These are phyloP conservation scores for Odontesthes bonariensis DNA, from an alignment of 2,113 vertebrate genomes.

Conservation along the genomic window DNA sequence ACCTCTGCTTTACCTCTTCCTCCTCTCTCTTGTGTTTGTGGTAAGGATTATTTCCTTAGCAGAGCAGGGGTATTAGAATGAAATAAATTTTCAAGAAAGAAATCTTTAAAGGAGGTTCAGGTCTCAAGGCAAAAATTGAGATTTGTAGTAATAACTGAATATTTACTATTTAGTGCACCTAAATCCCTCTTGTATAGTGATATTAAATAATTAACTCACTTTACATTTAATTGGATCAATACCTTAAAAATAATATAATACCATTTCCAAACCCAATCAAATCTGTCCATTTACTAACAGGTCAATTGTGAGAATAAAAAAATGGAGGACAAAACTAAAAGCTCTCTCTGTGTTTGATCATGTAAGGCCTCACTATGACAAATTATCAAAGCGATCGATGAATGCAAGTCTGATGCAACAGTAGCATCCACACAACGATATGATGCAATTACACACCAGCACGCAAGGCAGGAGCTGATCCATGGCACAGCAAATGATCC, in stretches of 20 bases:
- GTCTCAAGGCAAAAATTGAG: slow-evolving; percentile 29
- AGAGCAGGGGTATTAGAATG: slow-evolving; percentile 54
- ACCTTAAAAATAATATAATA: neutral
- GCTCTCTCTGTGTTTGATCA: slow-evolving; percentile 5
- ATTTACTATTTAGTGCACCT: slow-evolving; percentile 12
- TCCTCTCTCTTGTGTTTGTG: slow-evolving; percentile 64
- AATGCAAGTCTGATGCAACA: slow-evolving; percentile 43
- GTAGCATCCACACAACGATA: slow-evolving; percentile 54
- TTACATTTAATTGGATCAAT: slow-evolving; percentile 13
- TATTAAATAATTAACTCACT: slow-evolving; percentile 23
- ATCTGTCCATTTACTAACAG: slow-evolving; percentile 1
- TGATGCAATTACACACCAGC: slow-evolving; percentile 78
- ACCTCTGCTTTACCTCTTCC: slow-evolving; percentile 57
- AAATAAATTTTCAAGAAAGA: slow-evolving; percentile 51
- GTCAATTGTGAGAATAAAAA: slow-evolving; percentile 33
- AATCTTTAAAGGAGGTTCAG: slow-evolving; percentile 39
- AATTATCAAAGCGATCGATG: slow-evolving; percentile 62
- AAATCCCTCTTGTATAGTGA: neutral
- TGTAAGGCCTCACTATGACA: slow-evolving; percentile 33
- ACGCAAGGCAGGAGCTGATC: slow-evolving; percentile 63
- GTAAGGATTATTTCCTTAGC: slow-evolving; percentile 64
- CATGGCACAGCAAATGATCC: slow-evolving; percentile 72
- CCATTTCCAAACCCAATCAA: slow-evolving; percentile 8
- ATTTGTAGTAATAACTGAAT: slow-evolving; percentile 46
- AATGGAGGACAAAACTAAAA: slow-evolving; percentile 26